Evolutionary conservation across 2,888 invertebrate species (phyloP).

Genomic region (Luperina nickerlii): DNA sequence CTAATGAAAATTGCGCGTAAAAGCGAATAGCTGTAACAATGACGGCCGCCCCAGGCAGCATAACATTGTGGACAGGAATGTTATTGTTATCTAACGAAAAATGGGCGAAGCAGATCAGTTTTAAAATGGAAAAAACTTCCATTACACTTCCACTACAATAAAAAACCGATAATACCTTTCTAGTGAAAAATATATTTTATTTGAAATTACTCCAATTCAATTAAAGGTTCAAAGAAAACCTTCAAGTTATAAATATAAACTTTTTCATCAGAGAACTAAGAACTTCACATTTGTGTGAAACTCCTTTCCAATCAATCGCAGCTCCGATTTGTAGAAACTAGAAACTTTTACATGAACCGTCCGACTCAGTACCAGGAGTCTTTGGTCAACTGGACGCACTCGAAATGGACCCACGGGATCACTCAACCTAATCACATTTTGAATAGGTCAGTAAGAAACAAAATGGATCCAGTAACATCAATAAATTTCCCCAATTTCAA

Average conservation of each 20-base stretch:
- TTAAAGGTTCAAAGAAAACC: neutral
- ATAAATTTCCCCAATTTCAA: neutral
- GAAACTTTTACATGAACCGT: conserved; percentile 18
- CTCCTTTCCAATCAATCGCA: conserved; percentile 10
- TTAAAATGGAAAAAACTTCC: too few species aligned
- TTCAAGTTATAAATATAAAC: neutral
- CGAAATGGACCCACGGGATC: too few species aligned
- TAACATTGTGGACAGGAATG: neutral
- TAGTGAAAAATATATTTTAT: neutral
- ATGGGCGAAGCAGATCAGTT: too few species aligned
- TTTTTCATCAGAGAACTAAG: conserved; percentile 13
- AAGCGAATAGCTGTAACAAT: neutral
- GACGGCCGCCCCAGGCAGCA: neutral
- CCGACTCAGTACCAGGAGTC: neutral
- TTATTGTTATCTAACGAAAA: neutral
- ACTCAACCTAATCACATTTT: too few species aligned
- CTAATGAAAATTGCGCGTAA: conserved; percentile 6
- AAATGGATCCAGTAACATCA: neutral
- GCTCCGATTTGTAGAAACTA: conserved; percentile 1
- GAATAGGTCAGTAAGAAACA: neutral
- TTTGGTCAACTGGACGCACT: too few species aligned
- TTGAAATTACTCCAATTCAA: neutral
- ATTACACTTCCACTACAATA: neutral
- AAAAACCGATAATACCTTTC: neutral
- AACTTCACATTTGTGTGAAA: conserved; percentile 14